phyloP scores from a whole-genome alignment of 2,113 vertebrate species.

The Uropsilus gracilis region DNA sequence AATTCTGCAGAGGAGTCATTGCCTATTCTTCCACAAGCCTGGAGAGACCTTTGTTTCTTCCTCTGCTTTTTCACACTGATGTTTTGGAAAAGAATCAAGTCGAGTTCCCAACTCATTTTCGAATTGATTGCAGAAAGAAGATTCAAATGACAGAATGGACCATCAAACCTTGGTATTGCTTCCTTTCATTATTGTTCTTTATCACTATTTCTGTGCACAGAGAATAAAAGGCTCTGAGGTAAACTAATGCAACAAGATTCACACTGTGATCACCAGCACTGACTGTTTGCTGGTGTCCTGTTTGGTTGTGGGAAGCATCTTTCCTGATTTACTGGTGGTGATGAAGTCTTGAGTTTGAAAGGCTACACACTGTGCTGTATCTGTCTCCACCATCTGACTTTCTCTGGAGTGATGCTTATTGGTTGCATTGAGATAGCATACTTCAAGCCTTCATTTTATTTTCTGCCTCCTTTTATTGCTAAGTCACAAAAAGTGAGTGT shows the following conservation, averaged over 20 bases:
- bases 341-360: constrained; percentile 63
- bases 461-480: constrained; percentile 49
- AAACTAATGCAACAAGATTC: constrained; percentile 6
- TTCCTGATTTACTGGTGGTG: background rate
- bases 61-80: constrained; percentile 34
- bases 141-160: constrained; percentile 33
- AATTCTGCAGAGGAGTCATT: constrained; percentile 73
- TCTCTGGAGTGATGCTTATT: constrained; percentile 55
- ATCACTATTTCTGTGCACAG: background rate
- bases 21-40: constrained; percentile 38
- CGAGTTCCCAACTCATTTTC: constrained; percentile 58
- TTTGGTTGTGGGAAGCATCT: constrained; percentile 29
- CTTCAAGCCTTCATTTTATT: constrained; percentile 52
- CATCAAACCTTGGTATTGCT: constrained; percentile 4
- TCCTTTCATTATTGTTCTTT: background rate
- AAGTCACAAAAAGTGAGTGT: background rate
- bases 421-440: constrained; percentile 3
- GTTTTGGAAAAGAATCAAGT: constrained; percentile 30
- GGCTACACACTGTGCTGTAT: background rate
- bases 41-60: constrained; percentile 58
- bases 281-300: constrained; percentile 53
- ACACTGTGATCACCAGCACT: background rate
- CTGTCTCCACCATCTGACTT: background rate
- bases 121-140: constrained; percentile 56
- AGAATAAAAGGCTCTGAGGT: background rate